Conservation (phyloP, 2,888 invertebrate species). For the Mimas tiliae region DNA sequence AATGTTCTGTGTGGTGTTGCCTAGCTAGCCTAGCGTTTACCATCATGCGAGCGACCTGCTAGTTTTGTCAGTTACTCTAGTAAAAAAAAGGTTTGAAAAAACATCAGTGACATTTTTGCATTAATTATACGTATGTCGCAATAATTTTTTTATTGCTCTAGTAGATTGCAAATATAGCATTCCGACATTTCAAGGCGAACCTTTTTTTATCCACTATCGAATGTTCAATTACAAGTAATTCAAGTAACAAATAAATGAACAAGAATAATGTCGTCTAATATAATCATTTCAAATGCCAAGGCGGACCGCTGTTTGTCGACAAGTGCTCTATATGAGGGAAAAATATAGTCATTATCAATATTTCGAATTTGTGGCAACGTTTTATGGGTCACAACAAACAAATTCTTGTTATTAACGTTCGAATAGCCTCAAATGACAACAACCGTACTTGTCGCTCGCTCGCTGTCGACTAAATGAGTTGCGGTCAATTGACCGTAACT, state of each 20-base stretch:
- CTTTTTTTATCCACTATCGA: constrained; percentile 4
- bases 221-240: constrained; percentile 13
- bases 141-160: background rate
- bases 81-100: too few species aligned
- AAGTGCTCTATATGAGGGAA: constrained; percentile 41
- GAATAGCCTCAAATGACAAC: too few species aligned
- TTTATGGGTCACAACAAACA: too few species aligned
- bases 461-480: too few species aligned
- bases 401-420: too few species aligned
- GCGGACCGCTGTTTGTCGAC: constrained; percentile 30
- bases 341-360: constrained; percentile 13
- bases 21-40: too few species aligned
- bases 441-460: too few species aligned
- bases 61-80: too few species aligned
- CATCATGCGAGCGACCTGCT: too few species aligned
- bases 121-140: background rate
- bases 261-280: constrained; percentile 10
- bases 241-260: background rate
- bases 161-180: background rate
- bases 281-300: constrained; percentile 45
- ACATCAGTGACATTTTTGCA: background rate
- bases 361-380: too few species aligned
- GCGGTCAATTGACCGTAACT: too few species aligned
- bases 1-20: too few species aligned
- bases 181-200: constrained; percentile 12